Evolutionary conservation across 2,797 vertebrate species (phyloP), one percentile per base, ranked within the genome.

Genomic region (Oreonectes daqikongensis): DNA sequence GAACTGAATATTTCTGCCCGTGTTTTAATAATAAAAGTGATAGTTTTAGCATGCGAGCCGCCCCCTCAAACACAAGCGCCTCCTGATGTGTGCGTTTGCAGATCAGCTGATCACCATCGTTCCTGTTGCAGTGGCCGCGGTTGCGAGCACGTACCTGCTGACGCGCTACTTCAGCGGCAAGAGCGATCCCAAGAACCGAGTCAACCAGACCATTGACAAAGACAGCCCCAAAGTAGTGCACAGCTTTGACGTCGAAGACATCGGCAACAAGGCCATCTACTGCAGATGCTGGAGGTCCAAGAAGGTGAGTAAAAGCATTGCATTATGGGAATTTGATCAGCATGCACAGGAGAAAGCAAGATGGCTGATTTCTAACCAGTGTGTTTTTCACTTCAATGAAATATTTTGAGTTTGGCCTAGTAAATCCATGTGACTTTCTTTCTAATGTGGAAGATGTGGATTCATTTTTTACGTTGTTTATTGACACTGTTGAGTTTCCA

Each of bases 201-300:
- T 94, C 70, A 94, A 94, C 90, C 65, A 77, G 0, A 75, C 40
- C 46, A 52, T 92, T 80, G 87, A 75, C 79, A 94, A 93, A 88
- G 92, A 94, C 84, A 92, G 89, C 63, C 84, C 91, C 75, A 92
- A 93, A 82, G 92, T 94, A 80, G 92, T 94, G 67, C 91, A 94
- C 89, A 92, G 89, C 89, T 92, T 92, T 1, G 92, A 94, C 85
- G 89, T 94, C 68, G 93, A 94, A 82, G 93, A 93, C 85, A 90
- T 94, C 2, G 88, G 86, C 76, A 86, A 86, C 83, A 93, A 93
- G 84, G 92, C 90, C 0, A 89, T 93, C 53, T 94, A 91, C 89
- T 94, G 93, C 78, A 91, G 93, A 85, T 94, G 93, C 86, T 94
- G 93, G 93, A 93, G 89, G 83, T 94, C 93, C 40, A 92, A 92